Evolutionary conservation across 2,888 invertebrate genomes (phyloP).

Genomic region (Synanthedon andrenaeformis): DNA sequence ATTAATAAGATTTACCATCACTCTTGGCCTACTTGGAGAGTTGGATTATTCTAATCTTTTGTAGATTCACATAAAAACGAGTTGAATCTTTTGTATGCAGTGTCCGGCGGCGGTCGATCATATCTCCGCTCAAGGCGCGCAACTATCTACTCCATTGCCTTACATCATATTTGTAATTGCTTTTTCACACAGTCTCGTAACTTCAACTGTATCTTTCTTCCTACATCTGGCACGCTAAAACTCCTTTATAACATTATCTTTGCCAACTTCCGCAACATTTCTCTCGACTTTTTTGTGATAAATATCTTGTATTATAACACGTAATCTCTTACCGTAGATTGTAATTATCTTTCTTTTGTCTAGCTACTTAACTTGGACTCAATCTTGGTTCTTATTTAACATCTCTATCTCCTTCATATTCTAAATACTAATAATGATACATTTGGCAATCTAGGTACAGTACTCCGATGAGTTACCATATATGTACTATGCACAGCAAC

Average conservation of each 20-base stretch:
- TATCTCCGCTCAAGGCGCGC: conserved; percentile 32
- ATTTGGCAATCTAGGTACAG: too few species aligned
- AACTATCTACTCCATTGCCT: conserved; percentile 46
- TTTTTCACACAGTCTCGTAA: conserved; percentile 51
- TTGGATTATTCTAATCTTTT: not conserved
- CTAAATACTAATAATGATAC: too few species aligned
- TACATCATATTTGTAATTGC: conserved; percentile 56
- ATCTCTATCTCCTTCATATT: too few species aligned
- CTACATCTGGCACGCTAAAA: conserved; percentile 33
- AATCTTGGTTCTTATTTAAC: too few species aligned
- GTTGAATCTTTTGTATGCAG: not conserved
- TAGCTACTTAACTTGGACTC: too few species aligned
- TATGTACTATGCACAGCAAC: too few species aligned
- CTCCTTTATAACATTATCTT: conserved; percentile 19
- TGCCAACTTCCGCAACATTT: conserved; percentile 26
- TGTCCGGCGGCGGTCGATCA: conserved; percentile 16
- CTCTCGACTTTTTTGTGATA: not conserved
- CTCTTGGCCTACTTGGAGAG: too few species aligned
- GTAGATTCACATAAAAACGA: not conserved
- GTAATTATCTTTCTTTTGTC: too few species aligned
- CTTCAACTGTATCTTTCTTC: conserved; percentile 33
- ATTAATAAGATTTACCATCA: too few species aligned
- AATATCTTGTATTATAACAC: too few species aligned
- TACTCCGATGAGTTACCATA: too few species aligned
- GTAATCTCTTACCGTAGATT: too few species aligned